Evolutionary conservation across 1,140 invertebrate genomes (phyloP), one percentile per base, ranked within the genome.

Genomic region (Procambarus clarkii): DNA sequence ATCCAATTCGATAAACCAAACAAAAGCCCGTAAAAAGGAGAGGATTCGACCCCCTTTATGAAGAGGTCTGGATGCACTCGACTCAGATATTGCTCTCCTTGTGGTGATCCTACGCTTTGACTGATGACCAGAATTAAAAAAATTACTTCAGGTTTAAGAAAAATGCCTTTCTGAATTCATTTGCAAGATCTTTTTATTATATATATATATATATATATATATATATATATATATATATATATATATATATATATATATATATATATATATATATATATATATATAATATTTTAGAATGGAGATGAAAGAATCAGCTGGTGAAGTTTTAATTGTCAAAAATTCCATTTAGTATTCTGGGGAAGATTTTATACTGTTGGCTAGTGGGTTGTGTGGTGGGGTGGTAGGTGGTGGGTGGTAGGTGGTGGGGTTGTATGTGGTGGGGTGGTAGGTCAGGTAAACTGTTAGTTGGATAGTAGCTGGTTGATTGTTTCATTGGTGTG

Each of bases 261-360:
- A n/a, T n/a, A n/a, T n/a, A n/a, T n/a, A n/a, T n/a, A n/a, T n/a
- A n/a, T n/a, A n/a, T n/a, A n/a, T n/a, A n/a, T n/a, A n/a, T 18
- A 34, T 21, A 24, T 77, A 13, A 21, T 86, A n/a, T 24, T 54
- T 45, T 21, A 2, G 50, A 71, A 78, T 77, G 50, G 54, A 58
- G 85, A 79, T 60, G 85, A 87, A 87, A 87, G 85, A 87, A 87
- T 34, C 4, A 58, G 58, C 4, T 54, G 34, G 50, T 0, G 50
- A 87, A 79, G 85, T 78, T 58, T 87, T 87, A 87, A 87, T 87
- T 87, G 85, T 87, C 48, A 87, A 87, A 87, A 87, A 87, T n/a
- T 60, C 64, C 58, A 45, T 58, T 83, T 44, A 58, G 48, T 77
- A n/a, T 24, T 50, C 46, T 3, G 60, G 21, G 13, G 69, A 74